Base-by-base conservation (phyloP, 92 coral and sea anemone genomes). In the Micromussa lordhowensis region DNA sequence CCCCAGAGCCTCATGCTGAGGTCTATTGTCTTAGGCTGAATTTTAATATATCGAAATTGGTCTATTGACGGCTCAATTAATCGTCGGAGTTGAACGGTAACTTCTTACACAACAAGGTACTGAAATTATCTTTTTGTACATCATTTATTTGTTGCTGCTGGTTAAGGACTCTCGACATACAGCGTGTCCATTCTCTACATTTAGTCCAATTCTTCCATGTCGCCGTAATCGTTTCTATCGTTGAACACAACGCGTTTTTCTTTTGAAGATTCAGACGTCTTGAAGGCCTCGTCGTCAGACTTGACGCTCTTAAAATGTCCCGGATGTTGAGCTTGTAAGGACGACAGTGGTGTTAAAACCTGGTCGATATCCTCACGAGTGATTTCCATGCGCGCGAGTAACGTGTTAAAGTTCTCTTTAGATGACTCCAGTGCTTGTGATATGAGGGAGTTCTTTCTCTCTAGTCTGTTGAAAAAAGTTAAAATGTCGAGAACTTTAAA, bases 191-290 rank as follows among this genome's bases (percentile, higher is more conserved):
- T 31, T 75, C 12, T 34, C 53, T 28, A 7, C 75, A 17, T 48
- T 49, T 44, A 91, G 61, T 91, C 94, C 44, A 91, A 55, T 64
- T 91, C 89, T 88, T 91, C 94, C 92, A 88, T 91, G n/a, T 55
- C 89, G 68, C 94, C 90, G 54, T 44, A 91, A 54, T 82, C 53
- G 53, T 66, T 34, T 59, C 87, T 78, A 48, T 40, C 53, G 21
- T 77, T 40, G 2, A 53, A 19, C 0, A 29, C 64, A 58, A 77
- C n/a, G 30, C 1, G 1, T 44, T 61, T 63, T 31, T 63, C 35
- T 1, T 49, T 76, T 40, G 63, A 40, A 44, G 66, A 40, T 77
- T 77, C 80, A 31, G 8, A 38, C 22, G 71, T 75, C 32, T 61
- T 58, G 57, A 40, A 55, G 13, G 48, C 24, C 64, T 75, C 78